phyloP scores from a whole-genome alignment of 2,797 vertebrate genomes.

The Smutsia gigantea region DNA sequence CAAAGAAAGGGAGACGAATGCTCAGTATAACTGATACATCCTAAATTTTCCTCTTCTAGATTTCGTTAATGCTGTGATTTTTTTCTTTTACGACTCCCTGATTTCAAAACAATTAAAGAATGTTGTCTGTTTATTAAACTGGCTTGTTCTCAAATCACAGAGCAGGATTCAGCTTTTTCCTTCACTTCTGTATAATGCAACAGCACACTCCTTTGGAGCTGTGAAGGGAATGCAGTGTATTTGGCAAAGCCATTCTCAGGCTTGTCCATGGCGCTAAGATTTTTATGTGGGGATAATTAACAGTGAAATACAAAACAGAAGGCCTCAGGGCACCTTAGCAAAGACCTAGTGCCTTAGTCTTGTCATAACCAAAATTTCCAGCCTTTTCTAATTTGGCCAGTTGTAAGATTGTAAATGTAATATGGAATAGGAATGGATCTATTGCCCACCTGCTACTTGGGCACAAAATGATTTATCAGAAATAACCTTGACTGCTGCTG shows the following conservation, averaged over 20 bases:
- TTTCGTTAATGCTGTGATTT: neutral
- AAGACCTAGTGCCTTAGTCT: neutral
- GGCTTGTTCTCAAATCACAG: neutral
- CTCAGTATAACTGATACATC: neutral
- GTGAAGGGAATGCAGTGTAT: neutral
- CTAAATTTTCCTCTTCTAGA: neutral
- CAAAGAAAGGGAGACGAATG: slow-evolving; percentile 12
- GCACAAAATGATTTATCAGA: neutral
- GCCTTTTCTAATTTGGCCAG: neutral
- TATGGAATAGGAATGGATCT: neutral
- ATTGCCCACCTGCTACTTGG: neutral
- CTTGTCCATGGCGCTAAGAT: neutral
- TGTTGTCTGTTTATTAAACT: neutral
- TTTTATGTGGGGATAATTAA: neutral
- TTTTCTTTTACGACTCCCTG: neutral
- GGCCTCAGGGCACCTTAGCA: neutral
- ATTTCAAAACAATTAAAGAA: neutral
- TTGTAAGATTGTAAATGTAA: neutral
- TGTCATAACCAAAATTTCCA: neutral
- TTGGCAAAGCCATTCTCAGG: neutral
- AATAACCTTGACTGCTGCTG: neutral
- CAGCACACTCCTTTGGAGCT: neutral
- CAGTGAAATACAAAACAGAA: neutral
- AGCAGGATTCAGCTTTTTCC: neutral
- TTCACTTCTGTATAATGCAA: neutral